phyloP scores from a whole-genome alignment of 1,140 invertebrate genomes.

The Oryzaephilus surinamensis region DNA sequence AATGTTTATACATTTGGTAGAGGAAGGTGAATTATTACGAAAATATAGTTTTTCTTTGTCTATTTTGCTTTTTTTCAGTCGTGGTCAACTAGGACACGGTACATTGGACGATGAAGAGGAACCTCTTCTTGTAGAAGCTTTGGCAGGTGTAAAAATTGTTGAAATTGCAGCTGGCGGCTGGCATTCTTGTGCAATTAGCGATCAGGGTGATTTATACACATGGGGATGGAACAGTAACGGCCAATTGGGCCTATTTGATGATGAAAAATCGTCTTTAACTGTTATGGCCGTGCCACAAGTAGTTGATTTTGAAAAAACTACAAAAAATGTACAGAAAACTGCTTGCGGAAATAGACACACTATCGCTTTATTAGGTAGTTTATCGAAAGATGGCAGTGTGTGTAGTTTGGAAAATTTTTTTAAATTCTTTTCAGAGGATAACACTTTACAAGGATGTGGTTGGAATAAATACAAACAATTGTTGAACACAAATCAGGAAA shows the following conservation, averaged over 20 bases:
- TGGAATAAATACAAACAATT: slow-evolving; percentile 67
- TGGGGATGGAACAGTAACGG: slow-evolving; percentile 90
- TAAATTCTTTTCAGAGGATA: slow-evolving; percentile 39
- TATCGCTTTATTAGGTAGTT: slow-evolving; percentile 44
- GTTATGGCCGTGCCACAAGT: slow-evolving; percentile 31
- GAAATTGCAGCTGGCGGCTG: slow-evolving; percentile 69
- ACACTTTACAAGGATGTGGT: slow-evolving; percentile 55
- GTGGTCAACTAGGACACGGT: slow-evolving; percentile 75
- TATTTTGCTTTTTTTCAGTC: slow-evolving; percentile 41
- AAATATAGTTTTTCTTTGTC: background rate
- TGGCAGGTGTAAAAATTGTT: slow-evolving; percentile 59
- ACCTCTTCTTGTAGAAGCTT: slow-evolving; percentile 54
- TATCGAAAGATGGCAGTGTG: no score
- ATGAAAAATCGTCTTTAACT: slow-evolving; percentile 13
- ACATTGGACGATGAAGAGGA: slow-evolving; percentile 48
- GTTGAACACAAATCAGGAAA: slow-evolving; percentile 33
- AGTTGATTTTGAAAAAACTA: slow-evolving; percentile 36
- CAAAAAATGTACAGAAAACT: slow-evolving; percentile 44
- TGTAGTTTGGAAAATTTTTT: no score
- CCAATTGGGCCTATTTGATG: slow-evolving; percentile 56
- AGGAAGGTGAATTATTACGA: slow-evolving; percentile 52
- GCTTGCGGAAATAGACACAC: slow-evolving; percentile 59
- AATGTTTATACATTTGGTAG: slow-evolving; percentile 69
- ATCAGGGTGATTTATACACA: slow-evolving; percentile 67
- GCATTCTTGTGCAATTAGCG: slow-evolving; percentile 70